Evolutionary conservation across 2,888 invertebrate genomes (phyloP).

Genomic region (Agrochola lota): DNA sequence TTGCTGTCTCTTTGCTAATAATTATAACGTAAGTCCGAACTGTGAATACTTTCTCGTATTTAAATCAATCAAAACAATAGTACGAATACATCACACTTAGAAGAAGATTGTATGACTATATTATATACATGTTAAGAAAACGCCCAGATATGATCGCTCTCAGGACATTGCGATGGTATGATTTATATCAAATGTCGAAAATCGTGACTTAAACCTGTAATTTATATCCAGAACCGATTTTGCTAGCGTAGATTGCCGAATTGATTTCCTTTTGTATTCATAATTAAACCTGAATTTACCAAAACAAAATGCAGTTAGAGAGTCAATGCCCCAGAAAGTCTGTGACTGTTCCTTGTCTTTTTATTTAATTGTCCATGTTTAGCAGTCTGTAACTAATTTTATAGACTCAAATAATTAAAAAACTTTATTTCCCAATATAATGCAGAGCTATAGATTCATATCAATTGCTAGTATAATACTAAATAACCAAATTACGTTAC

Average conservation of each 20-base stretch:
- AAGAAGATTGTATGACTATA: conserved; percentile 9
- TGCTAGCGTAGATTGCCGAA: not conserved
- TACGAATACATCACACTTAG: not conserved
- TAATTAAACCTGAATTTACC: conserved; percentile 11
- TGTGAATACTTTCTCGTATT: not conserved
- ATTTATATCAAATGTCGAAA: conserved; percentile 46
- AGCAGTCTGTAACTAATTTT: not conserved
- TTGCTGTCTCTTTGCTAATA: not conserved
- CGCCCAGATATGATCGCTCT: conserved; percentile 32
- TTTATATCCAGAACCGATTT: conserved; percentile 23
- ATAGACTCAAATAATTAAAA: not conserved
- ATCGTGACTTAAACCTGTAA: conserved; percentile 30
- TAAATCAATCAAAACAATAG: conserved; percentile 15
- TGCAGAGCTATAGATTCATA: conserved; percentile 4
- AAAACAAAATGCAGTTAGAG: conserved; percentile 21
- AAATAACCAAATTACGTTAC: conserved; percentile 40
- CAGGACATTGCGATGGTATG: conserved; percentile 32
- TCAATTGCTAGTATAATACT: conserved; percentile 18
- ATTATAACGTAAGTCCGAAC: not conserved
- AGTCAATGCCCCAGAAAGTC: conserved; percentile 16
- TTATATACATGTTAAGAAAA: conserved; percentile 29
- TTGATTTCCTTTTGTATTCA: conserved; percentile 11
- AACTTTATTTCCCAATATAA: not conserved
- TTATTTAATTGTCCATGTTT: not conserved
- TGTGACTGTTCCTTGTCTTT: not conserved